Evolutionary conservation across 2,113 vertebrate species (phyloP), one percentile per base, ranked within the genome.

Genomic region (Alaudala cheleensis): DNA sequence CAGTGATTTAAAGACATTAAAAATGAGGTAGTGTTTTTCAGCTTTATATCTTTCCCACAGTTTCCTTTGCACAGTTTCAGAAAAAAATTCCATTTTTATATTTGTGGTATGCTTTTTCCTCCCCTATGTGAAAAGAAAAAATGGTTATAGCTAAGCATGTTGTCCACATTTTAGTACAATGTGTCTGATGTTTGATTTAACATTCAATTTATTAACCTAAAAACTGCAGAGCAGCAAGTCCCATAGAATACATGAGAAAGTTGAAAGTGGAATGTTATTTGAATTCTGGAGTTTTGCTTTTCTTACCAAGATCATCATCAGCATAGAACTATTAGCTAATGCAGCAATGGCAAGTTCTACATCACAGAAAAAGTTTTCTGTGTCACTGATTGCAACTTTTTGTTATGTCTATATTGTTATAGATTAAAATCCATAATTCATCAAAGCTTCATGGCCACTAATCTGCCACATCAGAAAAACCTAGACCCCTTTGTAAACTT

Each of bases 1-100:
- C 95, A 92, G 96, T 98, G 97, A 97, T 98, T 98, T 98, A 97
- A 98, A 97, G 93, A 88, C 86, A 80, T 81, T 74, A 81, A 72
- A 56, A 90, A 83, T 12, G 21, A 88, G 67, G 60, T 58, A 37
- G 24, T 28, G 18, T 53, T 84, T 85, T 26, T 51, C 29, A 3
- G 23, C 37, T 71, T 60, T 6, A 1, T 51, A 6, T 47, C 71
- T 78, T 51, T 54, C 21, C 28, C 66, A 2, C 47, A 1, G 12
- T 29, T 64, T 65, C 39, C 81, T 44, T 6, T 5, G 7, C 40
- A 33, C 3, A 69, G 25, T 24, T 69, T 42, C 37, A 66, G 25
- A 31, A 90, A 78, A 91, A 31, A 11, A 39, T 9, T 37, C 11
- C 8, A 9, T 9, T 19, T 56, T 62, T 72, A 7, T 24, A 49